Evolutionary conservation across 2,888 invertebrate genomes (phyloP), one percentile per base, ranked within the genome.

Genomic region (Hetaerina titia): DNA sequence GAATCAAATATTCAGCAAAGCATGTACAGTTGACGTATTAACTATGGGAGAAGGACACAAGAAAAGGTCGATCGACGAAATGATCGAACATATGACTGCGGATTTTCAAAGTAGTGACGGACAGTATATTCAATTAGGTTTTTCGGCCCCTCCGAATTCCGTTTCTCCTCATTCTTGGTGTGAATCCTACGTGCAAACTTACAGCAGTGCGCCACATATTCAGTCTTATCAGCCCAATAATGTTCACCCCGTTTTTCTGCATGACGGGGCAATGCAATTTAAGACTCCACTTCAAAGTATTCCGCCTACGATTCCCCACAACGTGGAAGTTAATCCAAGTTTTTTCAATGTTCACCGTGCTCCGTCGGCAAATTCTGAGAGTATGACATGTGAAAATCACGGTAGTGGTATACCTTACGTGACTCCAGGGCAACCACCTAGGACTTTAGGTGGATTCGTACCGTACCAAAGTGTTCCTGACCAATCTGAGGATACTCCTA

Each of bases 21-120:
- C 64, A 92, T 92, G 92, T 69, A 74, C n/a, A 74, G 92, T 56
- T 92, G 92, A 92, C 92, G 56, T 92, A 56, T 69, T 92, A 92
- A 57, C 69, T 45, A 92, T 92, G 92, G 92, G 69, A 92, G 92
- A 92, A 92, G 92, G 92, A 69, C 92, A 74, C 56, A 92, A 92
- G 69, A 95, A 64, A 58, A 90, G 95, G 88, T 95, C 95, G 74
- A 90, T 95, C 69, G 97, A 97, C 96, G 97, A 97, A 96, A 97
- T 97, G 95, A 97, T 97, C 95, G 97, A 97, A 96, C 97, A 97
- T 95, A 97, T 97, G 97, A 97, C 97, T 69, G 97, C 97, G 25
- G 97, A 97, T 96, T 97, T 97, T 95, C 97, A 97, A 96, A 95
- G 94, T 90, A 97, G 96, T 96, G 97, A 97, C 95, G 97, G 97